Conservation (phyloP, 2,797 vertebrate genomes). For the Melanotaenia maccullochi region DNA sequence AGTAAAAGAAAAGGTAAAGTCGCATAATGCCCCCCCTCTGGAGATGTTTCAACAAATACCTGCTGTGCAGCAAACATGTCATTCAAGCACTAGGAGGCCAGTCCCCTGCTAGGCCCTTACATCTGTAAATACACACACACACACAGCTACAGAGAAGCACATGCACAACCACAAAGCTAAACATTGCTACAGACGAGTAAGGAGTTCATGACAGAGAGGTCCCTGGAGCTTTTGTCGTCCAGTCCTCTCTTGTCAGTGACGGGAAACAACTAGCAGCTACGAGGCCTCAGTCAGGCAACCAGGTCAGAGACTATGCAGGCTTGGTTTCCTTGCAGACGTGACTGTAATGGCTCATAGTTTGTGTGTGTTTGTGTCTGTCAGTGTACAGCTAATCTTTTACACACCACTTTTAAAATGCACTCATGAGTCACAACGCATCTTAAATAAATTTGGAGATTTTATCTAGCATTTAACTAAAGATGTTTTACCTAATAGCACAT, state of each 20-base stretch:
- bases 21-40: slow-evolving; percentile 44
- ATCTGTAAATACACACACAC: slow-evolving; percentile 51
- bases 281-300: not conserved
- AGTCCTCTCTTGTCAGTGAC: slow-evolving; percentile 2
- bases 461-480: not conserved
- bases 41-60: slow-evolving; percentile 51
- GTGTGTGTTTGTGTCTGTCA: not conserved
- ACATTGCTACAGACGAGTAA: slow-evolving; percentile 30
- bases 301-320: not conserved
- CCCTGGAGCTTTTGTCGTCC: slow-evolving; percentile 18
- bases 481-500: not conserved
- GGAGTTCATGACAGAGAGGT: slow-evolving; percentile 15
- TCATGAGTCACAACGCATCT: not conserved
- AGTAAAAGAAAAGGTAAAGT: slow-evolving; percentile 43
- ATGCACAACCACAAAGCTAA: slow-evolving; percentile 15
- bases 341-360: not conserved
- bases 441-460: not conserved
- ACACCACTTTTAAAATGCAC: not conserved
- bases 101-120: slow-evolving; percentile 57
- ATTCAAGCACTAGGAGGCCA: slow-evolving; percentile 72
- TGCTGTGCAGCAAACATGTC: slow-evolving; percentile 64
- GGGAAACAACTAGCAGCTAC: not conserved
- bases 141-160: slow-evolving; percentile 5
- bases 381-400: not conserved
- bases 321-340: not conserved